These are phyloP conservation scores for Luperina nickerlii DNA, from an alignment of 2,888 invertebrate species.

Conservation along the genomic window DNA sequence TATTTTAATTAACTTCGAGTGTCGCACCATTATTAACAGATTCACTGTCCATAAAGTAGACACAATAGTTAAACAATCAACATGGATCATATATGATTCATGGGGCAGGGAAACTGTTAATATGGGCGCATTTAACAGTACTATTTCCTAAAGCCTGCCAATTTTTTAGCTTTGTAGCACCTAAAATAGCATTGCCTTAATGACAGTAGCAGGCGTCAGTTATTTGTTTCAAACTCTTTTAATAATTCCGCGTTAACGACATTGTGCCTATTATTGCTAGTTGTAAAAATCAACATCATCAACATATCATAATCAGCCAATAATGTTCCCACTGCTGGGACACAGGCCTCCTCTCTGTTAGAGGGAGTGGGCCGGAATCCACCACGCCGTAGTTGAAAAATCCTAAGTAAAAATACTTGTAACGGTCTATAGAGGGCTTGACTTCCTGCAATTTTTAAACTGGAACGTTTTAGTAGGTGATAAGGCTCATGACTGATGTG, in stretches of 20 bases:
- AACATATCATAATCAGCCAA: too few species aligned
- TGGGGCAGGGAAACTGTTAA: too few species aligned
- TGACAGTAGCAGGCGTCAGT: constrained; percentile 7
- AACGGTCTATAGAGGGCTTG: neutral
- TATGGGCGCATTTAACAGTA: neutral
- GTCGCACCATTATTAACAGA: neutral
- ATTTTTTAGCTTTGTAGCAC: neutral
- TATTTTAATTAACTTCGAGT: neutral
- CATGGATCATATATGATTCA: too few species aligned
- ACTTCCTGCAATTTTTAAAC: neutral
- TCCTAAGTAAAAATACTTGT: neutral
- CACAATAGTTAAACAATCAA: too few species aligned
- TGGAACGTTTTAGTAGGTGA: neutral
- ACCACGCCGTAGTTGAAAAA: too few species aligned
- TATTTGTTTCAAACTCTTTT: neutral
- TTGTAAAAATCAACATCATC: too few species aligned
- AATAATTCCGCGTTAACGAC: neutral
- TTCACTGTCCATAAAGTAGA: too few species aligned
- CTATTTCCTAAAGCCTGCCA: constrained; percentile 2
- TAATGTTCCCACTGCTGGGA: too few species aligned
- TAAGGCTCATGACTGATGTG: neutral
- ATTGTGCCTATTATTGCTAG: neutral
- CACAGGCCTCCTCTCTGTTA: too few species aligned
- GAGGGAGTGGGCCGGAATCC: too few species aligned
- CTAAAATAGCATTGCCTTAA: constrained; percentile 17